phyloP scores from a whole-genome alignment of 2,888 invertebrate species.

The Sarcophaga carnaria region DNA sequence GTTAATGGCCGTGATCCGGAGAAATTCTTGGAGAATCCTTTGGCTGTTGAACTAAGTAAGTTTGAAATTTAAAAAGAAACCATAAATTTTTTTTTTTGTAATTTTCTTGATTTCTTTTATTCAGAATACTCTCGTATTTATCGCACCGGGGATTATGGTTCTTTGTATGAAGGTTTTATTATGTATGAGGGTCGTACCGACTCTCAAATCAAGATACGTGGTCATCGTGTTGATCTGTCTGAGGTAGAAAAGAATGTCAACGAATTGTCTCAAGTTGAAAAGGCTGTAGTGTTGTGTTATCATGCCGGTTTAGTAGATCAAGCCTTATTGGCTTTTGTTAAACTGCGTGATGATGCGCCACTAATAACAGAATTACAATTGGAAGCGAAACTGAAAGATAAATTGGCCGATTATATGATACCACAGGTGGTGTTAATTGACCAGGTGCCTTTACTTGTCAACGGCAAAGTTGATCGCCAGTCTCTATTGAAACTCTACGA shows the following conservation, averaged over 20 bases:
- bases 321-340: conserved; percentile 88
- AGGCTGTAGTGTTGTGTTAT: conserved; percentile 90
- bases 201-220: conserved; percentile 92
- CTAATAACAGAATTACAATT: conserved; percentile 84
- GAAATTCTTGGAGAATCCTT: conserved; percentile 89
- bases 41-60: conserved; percentile 86
- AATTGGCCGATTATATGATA: conserved; percentile 89
- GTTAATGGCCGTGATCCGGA: conserved; percentile 89
- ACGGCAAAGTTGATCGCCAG: conserved; percentile 94
- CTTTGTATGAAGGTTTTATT: conserved; percentile 85
- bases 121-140: conserved; percentile 88
- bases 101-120: background rate
- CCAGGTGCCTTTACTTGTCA: conserved; percentile 90
- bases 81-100: background rate
- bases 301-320: conserved; percentile 88
- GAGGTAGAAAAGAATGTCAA: conserved; percentile 91
- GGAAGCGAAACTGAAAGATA: conserved; percentile 85
- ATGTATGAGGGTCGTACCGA: conserved; percentile 92
- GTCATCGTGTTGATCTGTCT: conserved; percentile 91
- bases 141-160: conserved; percentile 93
- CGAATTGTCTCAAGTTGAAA: conserved; percentile 86
- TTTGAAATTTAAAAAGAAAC: conserved; percentile 10
- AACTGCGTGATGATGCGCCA: conserved; percentile 82
- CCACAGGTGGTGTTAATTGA: conserved; percentile 90
- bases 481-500: conserved; percentile 89